Conservation (phyloP, 2,113 vertebrate species). For the Bolborhynchus lineola region DNA sequence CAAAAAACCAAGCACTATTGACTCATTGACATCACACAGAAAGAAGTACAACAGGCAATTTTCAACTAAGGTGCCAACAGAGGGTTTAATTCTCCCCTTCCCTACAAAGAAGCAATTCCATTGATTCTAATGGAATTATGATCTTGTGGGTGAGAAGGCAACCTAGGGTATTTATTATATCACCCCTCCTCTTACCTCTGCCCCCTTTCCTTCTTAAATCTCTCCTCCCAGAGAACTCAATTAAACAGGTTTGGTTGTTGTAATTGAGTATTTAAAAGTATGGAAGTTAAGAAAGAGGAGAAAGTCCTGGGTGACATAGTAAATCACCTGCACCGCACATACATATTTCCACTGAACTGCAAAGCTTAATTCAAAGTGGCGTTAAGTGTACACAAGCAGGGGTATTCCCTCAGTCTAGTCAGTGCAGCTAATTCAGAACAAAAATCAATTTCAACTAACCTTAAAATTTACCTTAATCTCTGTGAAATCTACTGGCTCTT, state of each 20-base stretch:
- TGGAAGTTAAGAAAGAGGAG: conserved; percentile 2
- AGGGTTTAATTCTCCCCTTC: conserved; percentile 1
- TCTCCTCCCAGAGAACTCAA: conserved; percentile 30
- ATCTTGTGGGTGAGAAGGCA: neutral
- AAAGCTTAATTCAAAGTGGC: neutral
- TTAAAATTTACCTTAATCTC: conserved; percentile 60
- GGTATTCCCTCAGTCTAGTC: neutral
- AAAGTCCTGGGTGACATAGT: conserved; percentile 31
- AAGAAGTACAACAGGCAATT: neutral
- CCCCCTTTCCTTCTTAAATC: conserved; percentile 53
- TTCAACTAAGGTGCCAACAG: neutral
- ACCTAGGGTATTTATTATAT: neutral
- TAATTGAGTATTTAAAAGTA: conserved; percentile 47
- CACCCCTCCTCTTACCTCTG: conserved; percentile 37
- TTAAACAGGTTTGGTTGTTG: conserved; percentile 42
- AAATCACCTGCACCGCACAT: neutral
- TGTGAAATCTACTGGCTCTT: conserved; percentile 66
- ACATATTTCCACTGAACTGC: neutral
- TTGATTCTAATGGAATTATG: neutral
- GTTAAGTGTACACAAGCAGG: neutral
- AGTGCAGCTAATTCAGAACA: conserved; percentile 12
- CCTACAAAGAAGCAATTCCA: conserved; percentile 10
- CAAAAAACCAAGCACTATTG: neutral
- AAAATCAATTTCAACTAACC: conserved; percentile 51
- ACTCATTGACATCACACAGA: neutral